Evolutionary conservation across 2,797 vertebrate species (phyloP), one percentile per base, ranked within the genome.

Genomic region (Loriculus beryllinus): DNA sequence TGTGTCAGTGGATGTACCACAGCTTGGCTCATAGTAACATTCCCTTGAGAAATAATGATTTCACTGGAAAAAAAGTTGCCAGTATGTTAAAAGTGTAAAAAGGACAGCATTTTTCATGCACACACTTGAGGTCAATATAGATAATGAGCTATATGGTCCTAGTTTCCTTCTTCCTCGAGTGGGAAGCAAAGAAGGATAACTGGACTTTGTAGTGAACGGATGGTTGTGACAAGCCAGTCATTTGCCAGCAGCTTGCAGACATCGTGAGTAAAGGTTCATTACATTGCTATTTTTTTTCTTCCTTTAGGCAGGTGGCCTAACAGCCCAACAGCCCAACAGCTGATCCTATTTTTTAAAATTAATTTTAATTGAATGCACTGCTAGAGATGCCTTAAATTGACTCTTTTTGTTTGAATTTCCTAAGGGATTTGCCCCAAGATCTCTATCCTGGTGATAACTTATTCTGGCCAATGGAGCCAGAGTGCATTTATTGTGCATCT

Each of bases 381-480:
- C 88, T 97, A 93, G 85, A 95, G 92, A 96, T 96, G 95, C 87
- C 91, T 96, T 97, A 96, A 97, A 97, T 95, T 93, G 95, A 95
- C 95, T 96, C 89, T 93, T 97, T 97, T 92, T 95, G 92, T 97
- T 95, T 97, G 94, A 95, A 97, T 97, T 96, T 97, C 97, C 97
- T 97, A 45, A 43, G 96, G 97, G 96, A 97, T 87, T 92, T 96
- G 91, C 95, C 96, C 96, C 95, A 97, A 96, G 97, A 95, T 96
- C 97, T 97, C 87, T 94, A 80, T 96, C 88, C 94, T 93, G 86
- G 95, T 98, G 97, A 98, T 98, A 98, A 97, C 98, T 98, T 97
- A 97, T 95, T 98, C 97, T 96, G 96, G 93, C 86, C 97, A 95
- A 95, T 80, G 88, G 84, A 97, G 76, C 92, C 47, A 62, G 87